Percentiles rank a stretch among this genome's conserved stretches.
These are phyloP conservation scores for Villa cingulata DNA, from an alignment of 2,888 invertebrate genomes.

Conservation along the genomic window DNA sequence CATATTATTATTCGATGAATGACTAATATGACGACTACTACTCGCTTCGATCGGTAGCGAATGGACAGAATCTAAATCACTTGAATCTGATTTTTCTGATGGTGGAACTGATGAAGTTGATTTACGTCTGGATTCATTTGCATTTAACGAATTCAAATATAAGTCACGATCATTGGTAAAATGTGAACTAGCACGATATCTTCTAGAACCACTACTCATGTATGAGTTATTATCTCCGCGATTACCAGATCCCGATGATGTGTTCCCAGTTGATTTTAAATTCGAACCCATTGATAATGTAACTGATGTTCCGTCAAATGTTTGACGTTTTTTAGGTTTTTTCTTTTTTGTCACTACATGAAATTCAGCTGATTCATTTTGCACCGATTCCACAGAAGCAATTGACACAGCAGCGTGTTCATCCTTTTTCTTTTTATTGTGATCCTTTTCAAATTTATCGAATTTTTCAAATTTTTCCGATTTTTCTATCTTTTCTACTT, in stretches of 20 bases:
- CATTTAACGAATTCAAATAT: conserved; percentile 20
- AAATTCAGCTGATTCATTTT: conserved; percentile 54
- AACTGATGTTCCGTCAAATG: conserved; percentile 4
- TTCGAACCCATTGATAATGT: conserved; percentile 3
- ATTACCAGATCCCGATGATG: background rate
- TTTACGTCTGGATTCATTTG: conserved; percentile 41
- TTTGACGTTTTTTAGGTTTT: conserved; percentile 55
- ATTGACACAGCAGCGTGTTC: conserved; percentile 7
- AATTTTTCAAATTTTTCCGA: conserved; percentile 6
- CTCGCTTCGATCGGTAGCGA: conserved; percentile 54
- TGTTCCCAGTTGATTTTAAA: conserved; percentile 4
- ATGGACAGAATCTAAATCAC: conserved; percentile 69
- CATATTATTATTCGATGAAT: conserved; percentile 15
- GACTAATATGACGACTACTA: conserved; percentile 16
- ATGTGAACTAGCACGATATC: conserved; percentile 15
- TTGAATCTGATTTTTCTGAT: conserved; percentile 73
- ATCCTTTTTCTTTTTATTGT: conserved; percentile 9
- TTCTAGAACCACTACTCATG: conserved; percentile 3
- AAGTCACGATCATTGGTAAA: conserved; percentile 20
- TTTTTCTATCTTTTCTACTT: background rate
- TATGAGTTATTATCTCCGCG: background rate
- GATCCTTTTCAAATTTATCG: background rate
- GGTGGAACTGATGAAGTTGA: conserved; percentile 69
- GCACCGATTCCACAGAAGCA: conserved; percentile 23
- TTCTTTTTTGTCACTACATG: conserved; percentile 73